Conservation (phyloP, 2,113 vertebrate genomes). For the Pollachius pollachius region DNA sequence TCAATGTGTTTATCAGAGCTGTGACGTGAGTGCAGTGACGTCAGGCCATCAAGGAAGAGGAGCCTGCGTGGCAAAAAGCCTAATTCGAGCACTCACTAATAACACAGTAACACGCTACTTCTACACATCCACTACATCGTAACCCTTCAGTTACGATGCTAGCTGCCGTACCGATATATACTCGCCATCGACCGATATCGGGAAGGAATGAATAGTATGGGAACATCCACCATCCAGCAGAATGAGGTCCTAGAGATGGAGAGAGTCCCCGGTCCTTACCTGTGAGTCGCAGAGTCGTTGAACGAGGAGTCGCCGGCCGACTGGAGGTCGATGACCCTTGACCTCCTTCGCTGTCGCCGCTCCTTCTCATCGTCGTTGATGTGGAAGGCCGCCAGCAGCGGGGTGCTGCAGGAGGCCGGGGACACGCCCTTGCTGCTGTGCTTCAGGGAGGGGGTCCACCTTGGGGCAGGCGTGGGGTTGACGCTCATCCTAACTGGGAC, state of each 20-base stretch:
- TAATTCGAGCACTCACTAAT: too few species aligned
- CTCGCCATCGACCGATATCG: too few species aligned
- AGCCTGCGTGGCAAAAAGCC: too few species aligned
- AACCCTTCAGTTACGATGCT: too few species aligned
- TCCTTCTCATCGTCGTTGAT: slow-evolving; percentile 89
- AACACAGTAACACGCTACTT: too few species aligned
- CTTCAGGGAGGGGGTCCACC: slow-evolving; percentile 65
- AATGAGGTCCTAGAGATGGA: not conserved
- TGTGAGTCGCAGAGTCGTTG: slow-evolving; percentile 62
- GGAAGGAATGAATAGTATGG: too few species aligned
- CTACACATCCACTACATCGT: too few species aligned
- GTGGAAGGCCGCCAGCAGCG: slow-evolving; percentile 76
- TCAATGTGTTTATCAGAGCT: too few species aligned
- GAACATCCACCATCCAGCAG: too few species aligned
- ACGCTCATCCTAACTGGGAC: slow-evolving; percentile 63
- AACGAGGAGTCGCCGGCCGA: slow-evolving; percentile 63
- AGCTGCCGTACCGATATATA: too few species aligned
- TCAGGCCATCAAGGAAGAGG: too few species aligned
- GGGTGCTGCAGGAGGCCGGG: slow-evolving; percentile 72
- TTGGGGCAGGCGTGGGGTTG: slow-evolving; percentile 61
- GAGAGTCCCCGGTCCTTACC: slow-evolving; percentile 44
- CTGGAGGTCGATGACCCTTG: slow-evolving; percentile 80
- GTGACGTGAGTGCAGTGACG: too few species aligned
- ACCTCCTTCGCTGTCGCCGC: slow-evolving; percentile 82
- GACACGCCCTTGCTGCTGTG: slow-evolving; percentile 49